Evolutionary conservation across 2,797 vertebrate genomes (phyloP), one percentile per base, ranked within the genome.

Genomic region (Yasuhikotakia modesta): DNA sequence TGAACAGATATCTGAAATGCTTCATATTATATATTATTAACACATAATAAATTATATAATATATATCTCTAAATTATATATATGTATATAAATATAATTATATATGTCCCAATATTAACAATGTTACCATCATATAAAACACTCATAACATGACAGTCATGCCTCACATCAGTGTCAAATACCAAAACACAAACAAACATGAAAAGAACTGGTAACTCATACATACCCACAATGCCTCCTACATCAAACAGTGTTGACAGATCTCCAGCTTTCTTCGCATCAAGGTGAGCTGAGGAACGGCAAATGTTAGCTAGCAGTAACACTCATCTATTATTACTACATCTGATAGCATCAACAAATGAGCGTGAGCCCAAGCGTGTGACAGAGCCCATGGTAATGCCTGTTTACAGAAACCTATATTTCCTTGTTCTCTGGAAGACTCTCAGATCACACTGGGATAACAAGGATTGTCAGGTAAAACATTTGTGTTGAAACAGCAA

Each of bases 231-330:
- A 79, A 99, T 98, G 78, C 97, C 97, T 8, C 97, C 97, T 0
- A 93, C 97, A 2, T 99, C 97, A 43, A 99, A 98, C 79, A 99
- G 92, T 0, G 97, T 99, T 0, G 97, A 99, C 17, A 98, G 91
- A 86, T 98, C 93, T 11, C 96, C 97, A 0, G 97, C 95, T 75
- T 91, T 91, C 89, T 96, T 96, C 66, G 97, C 93, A 69, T 93
- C 83, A 0, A 98, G 94, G 82, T 95, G 95, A 90, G 95, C 96
- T 99, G 86, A 19, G 71, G 81, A 55, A 84, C 53, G 80, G 83
- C 67, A 84, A 43, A 63, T 19, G n/a, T 12, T 6, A 19, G 16
- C 17, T 50, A 17, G 11, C 48, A 14, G 3, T 5, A 17, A n/a
- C 48, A 14, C 1, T 1, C 48, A 50, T 5, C 48, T 43, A 43